Evolutionary conservation across 2,113 vertebrate genomes (phyloP), one percentile per base, ranked within the genome.

Genomic region (Crotophaga sulcirostris): DNA sequence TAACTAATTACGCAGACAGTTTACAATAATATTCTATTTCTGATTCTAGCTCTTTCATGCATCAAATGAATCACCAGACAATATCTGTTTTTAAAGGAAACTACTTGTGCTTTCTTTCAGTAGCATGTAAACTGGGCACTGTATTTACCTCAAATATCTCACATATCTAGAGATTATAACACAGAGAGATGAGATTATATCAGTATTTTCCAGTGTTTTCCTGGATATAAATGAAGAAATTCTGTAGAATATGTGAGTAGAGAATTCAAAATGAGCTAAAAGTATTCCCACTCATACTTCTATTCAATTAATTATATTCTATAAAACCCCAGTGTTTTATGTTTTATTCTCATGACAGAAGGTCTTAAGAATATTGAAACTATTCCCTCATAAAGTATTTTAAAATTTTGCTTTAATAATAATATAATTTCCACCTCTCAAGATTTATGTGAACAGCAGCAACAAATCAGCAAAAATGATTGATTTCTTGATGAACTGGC

Each of bases 261-360:
- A 59, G 6, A 83, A 80, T 51, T 77, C 25, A 68, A 77, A 75
- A 13, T 51, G 31, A 81, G 36, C 19, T 34, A 28, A 34, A 76
- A n/a, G 11, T 67, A 56, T 74, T 87, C 14, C 36, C 17, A 31
- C 66, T 84, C 56, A 24, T 58, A 24, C 40, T 81, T 87, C 77
- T 73, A 52, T 66, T 74, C 17, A 56, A 29, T 20, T 69, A 56
- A 64, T 60, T 58, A 36, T 33, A 11, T 74, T 81, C 3, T 82
- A 67, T 69, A 49, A 52, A 54, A 3, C 0, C 0, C 0, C 6
- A 45, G 1, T 56, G 56, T 56, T 94, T 89, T 73, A 13, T 49
- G 15, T 40, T 74, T 83, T 77, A 42, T 34, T 93, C 5, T 66
- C n/a, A 24, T 38, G 74, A 40, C 54, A 60, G 16, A 52, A 26